A percentile compares a stretch with the other conserved stretches of the same genome.
phyloP scores from a whole-genome alignment of 2,888 invertebrate species.

The Ophonus ardosiacus region DNA sequence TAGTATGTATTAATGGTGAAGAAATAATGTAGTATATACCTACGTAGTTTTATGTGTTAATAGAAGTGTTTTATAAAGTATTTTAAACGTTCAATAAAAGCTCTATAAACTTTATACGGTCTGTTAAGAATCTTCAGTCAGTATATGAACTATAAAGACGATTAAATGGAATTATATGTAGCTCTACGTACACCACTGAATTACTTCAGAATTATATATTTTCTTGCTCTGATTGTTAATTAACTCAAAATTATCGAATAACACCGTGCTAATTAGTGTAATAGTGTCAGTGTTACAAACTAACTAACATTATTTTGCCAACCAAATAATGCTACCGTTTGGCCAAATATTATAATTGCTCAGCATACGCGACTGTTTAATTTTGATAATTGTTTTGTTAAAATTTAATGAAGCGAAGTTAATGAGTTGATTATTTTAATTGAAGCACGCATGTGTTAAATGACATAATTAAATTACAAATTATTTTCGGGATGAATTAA shows the following conservation, averaged over 20 bases:
- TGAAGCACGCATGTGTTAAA: conserved; percentile 12
- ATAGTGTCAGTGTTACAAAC: conserved; percentile 50
- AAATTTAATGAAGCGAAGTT: conserved; percentile 26
- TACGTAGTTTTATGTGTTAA: not conserved
- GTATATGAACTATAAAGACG: conserved; percentile 10
- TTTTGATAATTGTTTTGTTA: conserved; percentile 40
- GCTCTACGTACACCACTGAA: not conserved
- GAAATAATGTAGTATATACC: no score
- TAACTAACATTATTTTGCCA: not conserved
- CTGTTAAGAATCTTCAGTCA: conserved; percentile 6
- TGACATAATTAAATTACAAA: conserved; percentile 9
- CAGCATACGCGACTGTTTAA: not conserved
- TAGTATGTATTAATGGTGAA: no score
- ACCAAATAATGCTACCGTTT: not conserved
- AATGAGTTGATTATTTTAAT: conserved; percentile 37
- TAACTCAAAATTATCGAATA: conserved; percentile 61
- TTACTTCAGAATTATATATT: conserved; percentile 53
- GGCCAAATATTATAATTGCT: conserved; percentile 24
- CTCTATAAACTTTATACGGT: conserved; percentile 6
- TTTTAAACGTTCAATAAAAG: conserved; percentile 12
- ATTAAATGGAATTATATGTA: conserved; percentile 29
- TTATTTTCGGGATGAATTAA: conserved; percentile 14
- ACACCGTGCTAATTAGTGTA: conserved; percentile 55
- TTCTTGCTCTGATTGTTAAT: conserved; percentile 61
- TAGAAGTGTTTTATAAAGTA: not conserved